These are phyloP conservation scores for Agriopis leucophaearia DNA, from an alignment of 2,888 invertebrate species.

Conservation along the genomic window DNA sequence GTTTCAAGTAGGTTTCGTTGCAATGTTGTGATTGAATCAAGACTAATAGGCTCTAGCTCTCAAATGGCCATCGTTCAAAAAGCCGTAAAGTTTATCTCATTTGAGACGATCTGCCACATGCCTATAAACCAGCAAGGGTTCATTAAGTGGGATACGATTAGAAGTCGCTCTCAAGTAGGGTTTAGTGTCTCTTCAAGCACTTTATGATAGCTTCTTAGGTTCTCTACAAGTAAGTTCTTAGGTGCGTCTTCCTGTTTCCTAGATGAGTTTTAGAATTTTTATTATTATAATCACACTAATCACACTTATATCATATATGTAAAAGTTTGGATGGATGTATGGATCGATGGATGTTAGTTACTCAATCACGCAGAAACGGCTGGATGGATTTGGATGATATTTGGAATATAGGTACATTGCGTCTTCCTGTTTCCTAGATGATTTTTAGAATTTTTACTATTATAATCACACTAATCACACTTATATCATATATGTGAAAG, in stretches of 20 bases:
- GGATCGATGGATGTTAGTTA: no score
- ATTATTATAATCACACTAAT: no score
- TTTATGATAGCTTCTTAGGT: slow-evolving; percentile 14
- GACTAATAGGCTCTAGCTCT: slow-evolving; percentile 15
- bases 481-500: no score
- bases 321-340: no score
- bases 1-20: not conserved
- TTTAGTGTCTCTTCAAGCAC: slow-evolving; percentile 16
- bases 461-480: no score
- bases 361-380: no score
- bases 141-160: slow-evolving; percentile 45
- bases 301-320: no score
- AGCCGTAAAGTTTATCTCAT: slow-evolving; percentile 47
- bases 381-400: no score
- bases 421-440: no score
- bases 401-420: no score
- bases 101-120: slow-evolving; percentile 46
- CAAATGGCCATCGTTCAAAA: slow-evolving; percentile 40
- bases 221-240: not conserved
- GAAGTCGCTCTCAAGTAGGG: slow-evolving; percentile 17
- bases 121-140: slow-evolving; percentile 42
- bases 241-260: not conserved
- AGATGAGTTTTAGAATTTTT: not conserved
- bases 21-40: slow-evolving; percentile 13
- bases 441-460: no score